Conservation (phyloP, 1,140 invertebrate species). For the Hyphantria cunea region DNA sequence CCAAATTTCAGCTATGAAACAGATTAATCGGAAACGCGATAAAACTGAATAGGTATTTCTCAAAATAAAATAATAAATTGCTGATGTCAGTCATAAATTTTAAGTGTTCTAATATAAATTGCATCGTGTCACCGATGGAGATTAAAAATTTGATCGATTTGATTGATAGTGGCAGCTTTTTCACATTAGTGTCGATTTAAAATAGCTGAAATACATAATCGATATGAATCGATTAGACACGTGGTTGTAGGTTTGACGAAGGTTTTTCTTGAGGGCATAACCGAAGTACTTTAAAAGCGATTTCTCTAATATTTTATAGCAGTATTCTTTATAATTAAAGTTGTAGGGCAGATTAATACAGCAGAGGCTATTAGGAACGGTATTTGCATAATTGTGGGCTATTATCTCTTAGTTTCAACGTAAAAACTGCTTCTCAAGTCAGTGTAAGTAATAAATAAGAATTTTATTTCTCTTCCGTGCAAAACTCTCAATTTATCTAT, state of each 20-base stretch:
- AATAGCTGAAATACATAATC: no score
- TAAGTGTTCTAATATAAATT: slow-evolving; percentile 12
- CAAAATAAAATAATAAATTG: slow-evolving; percentile 27
- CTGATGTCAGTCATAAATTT: slow-evolving; percentile 29
- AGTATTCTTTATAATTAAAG: background rate
- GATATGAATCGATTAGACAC: no score
- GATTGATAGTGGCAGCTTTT: background rate
- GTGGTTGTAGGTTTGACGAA: no score
- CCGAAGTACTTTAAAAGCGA: background rate
- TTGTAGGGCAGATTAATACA: slow-evolving; percentile 10
- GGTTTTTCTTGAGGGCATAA: background rate
- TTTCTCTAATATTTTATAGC: background rate
- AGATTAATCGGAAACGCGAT: background rate
- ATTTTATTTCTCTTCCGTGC: no score
- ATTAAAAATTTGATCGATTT: slow-evolving; percentile 24
- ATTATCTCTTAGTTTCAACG: background rate
- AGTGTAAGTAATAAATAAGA: background rate
- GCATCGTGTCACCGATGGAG: slow-evolving; percentile 9
- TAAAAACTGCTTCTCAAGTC: background rate
- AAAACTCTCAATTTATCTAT: no score
- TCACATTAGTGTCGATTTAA: background rate
- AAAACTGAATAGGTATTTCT: slow-evolving; percentile 6
- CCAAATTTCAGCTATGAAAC: background rate
- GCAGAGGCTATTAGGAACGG: background rate
- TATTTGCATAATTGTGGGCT: slow-evolving; percentile 14